Evolutionary conservation across 2,888 invertebrate species (phyloP).

Genomic region (Nephrotoma appendiculata): DNA sequence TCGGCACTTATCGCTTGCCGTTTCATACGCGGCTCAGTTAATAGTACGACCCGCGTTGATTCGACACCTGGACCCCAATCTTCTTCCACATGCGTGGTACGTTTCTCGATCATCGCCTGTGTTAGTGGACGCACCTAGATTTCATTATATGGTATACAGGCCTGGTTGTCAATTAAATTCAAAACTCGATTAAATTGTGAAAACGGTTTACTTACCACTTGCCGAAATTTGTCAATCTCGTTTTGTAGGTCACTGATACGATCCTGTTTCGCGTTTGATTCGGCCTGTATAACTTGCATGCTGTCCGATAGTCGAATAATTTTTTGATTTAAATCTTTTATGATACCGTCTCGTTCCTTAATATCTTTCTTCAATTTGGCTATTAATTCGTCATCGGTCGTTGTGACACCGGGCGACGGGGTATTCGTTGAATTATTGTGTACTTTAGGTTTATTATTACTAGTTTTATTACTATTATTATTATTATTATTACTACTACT

Average conservation of each 20-base stretch:
- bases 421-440: background rate
- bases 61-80: constrained; percentile 37
- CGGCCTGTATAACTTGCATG: constrained; percentile 19
- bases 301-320: constrained; percentile 22
- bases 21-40: constrained; percentile 39
- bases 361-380: constrained; percentile 18
- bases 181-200: background rate
- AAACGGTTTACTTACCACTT: constrained; percentile 41
- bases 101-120: constrained; percentile 44
- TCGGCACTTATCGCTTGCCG: constrained; percentile 65
- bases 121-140: constrained; percentile 41
- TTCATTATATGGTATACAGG: too few species aligned
- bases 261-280: constrained; percentile 48
- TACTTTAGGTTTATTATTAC: background rate
- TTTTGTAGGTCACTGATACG: constrained; percentile 65
- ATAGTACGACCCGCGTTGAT: constrained; percentile 37
- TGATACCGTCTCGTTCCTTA: constrained; percentile 18
- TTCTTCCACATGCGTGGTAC: constrained; percentile 32
- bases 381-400: constrained; percentile 12
- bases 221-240: constrained; percentile 74
- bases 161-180: background rate
- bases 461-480: background rate
- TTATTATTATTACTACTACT: background rate
- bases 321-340: constrained; percentile 20
- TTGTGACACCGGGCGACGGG: background rate